Evolutionary conservation across 2,113 vertebrate genomes (phyloP).

Genomic region (Tragelaphus buxtoni): DNA sequence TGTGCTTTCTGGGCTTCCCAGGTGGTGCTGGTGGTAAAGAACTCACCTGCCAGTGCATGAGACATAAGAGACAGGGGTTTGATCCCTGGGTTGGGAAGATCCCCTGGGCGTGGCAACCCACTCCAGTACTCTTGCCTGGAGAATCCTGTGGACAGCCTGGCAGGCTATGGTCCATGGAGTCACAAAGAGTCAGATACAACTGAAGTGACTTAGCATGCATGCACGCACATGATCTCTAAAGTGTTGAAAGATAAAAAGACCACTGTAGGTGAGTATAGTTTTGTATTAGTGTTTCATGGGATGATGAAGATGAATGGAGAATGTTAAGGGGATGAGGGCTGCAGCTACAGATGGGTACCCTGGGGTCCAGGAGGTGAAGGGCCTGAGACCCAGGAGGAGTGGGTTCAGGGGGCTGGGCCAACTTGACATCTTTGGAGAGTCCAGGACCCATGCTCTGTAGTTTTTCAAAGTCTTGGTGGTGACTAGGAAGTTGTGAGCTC

Average conservation of each 20-base stretch:
- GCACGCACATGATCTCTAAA: not conserved
- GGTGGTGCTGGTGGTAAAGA: not conserved
- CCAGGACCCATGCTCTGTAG: not conserved
- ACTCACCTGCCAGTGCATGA: not conserved
- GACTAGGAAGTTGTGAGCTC: not conserved
- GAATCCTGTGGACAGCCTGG: not conserved
- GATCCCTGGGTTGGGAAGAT: not conserved
- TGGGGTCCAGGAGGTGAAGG: not conserved
- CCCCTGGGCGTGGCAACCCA: not conserved
- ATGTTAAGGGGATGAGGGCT: not conserved
- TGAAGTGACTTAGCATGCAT: not conserved
- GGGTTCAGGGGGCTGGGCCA: not conserved
- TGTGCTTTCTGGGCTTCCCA: not conserved
- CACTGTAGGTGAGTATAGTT: not conserved
- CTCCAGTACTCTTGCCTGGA: not conserved
- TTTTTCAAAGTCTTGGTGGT: not conserved
- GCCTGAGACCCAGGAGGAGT: rapidly evolving
- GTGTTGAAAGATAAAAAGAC: not conserved
- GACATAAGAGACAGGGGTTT: not conserved
- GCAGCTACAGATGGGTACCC: not conserved
- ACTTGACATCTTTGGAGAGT: not conserved
- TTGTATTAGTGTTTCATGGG: not conserved
- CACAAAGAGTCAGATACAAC: not conserved
- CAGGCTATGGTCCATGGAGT: not conserved
- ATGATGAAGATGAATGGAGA: not conserved